Percentiles rank a stretch among this genome's conserved stretches.
Evolutionary conservation across 2,888 invertebrate genomes (phyloP).

Genomic region (Therioaphis trifolii): DNA sequence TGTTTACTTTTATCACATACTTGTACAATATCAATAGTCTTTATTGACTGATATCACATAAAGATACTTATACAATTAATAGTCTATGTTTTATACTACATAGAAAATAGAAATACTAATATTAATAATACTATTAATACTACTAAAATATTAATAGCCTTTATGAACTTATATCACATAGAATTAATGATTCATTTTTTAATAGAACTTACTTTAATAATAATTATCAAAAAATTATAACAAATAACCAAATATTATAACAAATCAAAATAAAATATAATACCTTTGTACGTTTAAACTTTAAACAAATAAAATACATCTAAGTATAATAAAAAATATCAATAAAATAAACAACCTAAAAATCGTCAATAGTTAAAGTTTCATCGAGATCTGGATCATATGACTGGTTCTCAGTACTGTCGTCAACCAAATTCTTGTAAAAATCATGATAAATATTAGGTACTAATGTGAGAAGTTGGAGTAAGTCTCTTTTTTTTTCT

Average conservation of each 20-base stretch:
- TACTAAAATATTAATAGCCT: too few species aligned
- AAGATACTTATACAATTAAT: too few species aligned
- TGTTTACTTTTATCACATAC: not conserved
- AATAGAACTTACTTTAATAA: not conserved
- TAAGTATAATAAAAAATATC: not conserved
- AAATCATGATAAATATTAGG: constrained; percentile 8
- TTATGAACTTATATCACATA: too few species aligned
- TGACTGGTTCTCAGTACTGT: constrained; percentile 11
- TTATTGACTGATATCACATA: not conserved
- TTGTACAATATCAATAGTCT: not conserved
- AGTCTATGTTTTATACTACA: too few species aligned
- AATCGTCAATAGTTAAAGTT: not conserved
- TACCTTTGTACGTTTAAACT: not conserved
- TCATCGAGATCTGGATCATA: constrained; percentile 13
- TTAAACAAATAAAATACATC: constrained; percentile 7
- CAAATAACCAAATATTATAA: not conserved
- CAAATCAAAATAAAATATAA: not conserved
- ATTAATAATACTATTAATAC: too few species aligned
- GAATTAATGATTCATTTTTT: not conserved
- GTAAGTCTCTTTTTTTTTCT: constrained; percentile 10
- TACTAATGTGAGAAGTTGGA: constrained; percentile 12
- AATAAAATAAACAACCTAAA: constrained; percentile 6
- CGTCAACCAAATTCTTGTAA: constrained; percentile 8
- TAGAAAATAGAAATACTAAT: too few species aligned
- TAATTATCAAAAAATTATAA: not conserved